Evolutionary conservation across 1,140 invertebrate genomes (phyloP), one percentile per base, ranked within the genome.

Genomic region (Dufourea novaeangliae): DNA sequence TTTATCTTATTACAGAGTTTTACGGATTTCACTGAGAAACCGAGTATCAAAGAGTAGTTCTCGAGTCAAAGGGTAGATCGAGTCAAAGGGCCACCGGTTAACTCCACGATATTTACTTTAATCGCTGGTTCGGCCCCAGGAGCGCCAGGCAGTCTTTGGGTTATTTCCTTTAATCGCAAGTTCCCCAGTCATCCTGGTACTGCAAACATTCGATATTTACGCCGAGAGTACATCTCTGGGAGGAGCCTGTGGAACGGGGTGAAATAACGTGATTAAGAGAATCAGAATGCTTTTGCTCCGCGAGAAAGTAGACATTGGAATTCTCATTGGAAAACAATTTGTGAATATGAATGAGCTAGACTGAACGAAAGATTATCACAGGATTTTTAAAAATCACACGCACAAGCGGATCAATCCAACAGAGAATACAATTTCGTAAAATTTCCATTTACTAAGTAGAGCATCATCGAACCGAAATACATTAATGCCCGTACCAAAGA

Each of bases 141-240:
- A 11, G 12, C 17, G 12, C 12, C 12, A 4, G 5, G 12, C 3
- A 4, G 57, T 34, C 25, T 57, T 5, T 12, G 12, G 20, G 67
- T 37, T 37, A 63, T 46, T 52, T 64, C 59, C 41, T 37, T 27
- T 63, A 73, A 64, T 73, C 25, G 8, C 22, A 37, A 37, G 41
- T 72, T 63, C 44, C 5, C 32, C 44, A n/a, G 32, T 62, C 32
- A 37, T 72, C 63, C 57, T 63, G 32, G 5, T 39, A 32, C 20
- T 44, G 12, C 25, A 39, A 73, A 64, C 8, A 64, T 17, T 54
- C 17, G 29, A 12, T 41, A 8, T 73, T 73, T 64, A 73, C 37
- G 37, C 4, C 17, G 29, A 44, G 3, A 25, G 34, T 8, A n/a
- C 14, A 27, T 7, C 57, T 17, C 14, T 10, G n/a, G 20, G 14